Base-by-base conservation (phyloP, 2,113 vertebrate species). In the Clinocottus analis region DNA sequence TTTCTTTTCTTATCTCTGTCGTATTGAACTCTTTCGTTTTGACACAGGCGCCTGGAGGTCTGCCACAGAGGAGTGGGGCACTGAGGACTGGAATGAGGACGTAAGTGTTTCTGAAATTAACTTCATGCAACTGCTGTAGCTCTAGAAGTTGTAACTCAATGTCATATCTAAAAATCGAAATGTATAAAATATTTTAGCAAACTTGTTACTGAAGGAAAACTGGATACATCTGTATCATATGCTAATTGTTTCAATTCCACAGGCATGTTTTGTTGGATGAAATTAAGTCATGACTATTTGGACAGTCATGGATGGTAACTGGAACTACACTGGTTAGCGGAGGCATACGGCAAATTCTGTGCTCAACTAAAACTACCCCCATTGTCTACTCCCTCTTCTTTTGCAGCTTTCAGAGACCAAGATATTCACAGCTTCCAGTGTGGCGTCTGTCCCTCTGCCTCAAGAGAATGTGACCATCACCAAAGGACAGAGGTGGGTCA, bases 61-160 rank as follows among this genome's bases (percentile, higher is more conserved):
- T 37, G 94, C 97, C 0, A 95, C 96, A 16, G 98, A 99, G 87
- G 98, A 99, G 56, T 99, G 98, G 98, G 98, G 97, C 82, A 99
- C 97, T 14, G 98, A 99, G 93, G 98, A 99, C 92, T 99, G 97
- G 97, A 98, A 97, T 93, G 98, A 99, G 94, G 98, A 99, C 95
- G 98, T 99, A 93, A 92, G 98, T 97, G 23, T 56, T 69, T 79
- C 13, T 70, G 25, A 16, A 6, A 19, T 68, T 67, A 14, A 75
- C 65, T 41, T 64, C 37, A 43, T 23, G 49, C 23, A 45, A 35
- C 5, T 75, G 11, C n/a, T 79, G 21, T 17, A 64, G 17, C 70
- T 64, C 19, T 31, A 63, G 68, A 63, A 4, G 8, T 51, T 33
- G 16, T 39, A 55, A 60, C 39, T 43, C 29, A 47, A 37, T 35